These are phyloP conservation scores for Drosophila aldrichi DNA, from an alignment of 2,888 invertebrate genomes.

Conservation along the genomic window DNA sequence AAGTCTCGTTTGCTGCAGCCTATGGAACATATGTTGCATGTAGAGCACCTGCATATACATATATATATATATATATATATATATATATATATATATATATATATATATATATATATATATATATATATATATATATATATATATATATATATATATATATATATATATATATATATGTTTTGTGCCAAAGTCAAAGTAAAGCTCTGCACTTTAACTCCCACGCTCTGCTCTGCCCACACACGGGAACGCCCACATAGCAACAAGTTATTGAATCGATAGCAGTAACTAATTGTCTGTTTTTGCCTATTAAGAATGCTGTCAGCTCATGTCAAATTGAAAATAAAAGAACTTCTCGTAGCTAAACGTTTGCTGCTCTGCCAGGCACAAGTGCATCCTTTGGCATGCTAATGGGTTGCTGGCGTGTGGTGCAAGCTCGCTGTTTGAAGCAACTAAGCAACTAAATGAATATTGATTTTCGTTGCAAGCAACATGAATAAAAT, in stretches of 20 bases:
- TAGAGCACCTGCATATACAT: neutral
- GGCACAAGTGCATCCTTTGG: conserved; percentile 12
- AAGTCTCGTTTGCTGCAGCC: neutral
- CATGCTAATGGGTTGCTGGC: conserved; percentile 7
- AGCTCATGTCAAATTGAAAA: neutral
- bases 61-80: too few relatives aligned
- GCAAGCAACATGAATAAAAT: conserved; percentile 14
- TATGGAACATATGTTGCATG: neutral
- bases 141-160: too few relatives aligned
- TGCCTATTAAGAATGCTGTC: neutral
- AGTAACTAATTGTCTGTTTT: neutral
- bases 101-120: too few relatives aligned
- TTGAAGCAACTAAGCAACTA: neutral
- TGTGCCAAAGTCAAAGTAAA: neutral
- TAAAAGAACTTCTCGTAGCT: neutral
- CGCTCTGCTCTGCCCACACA: too few relatives aligned
- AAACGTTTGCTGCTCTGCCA: neutral
- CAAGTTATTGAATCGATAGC: neutral
- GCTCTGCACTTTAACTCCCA: neutral
- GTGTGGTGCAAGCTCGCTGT: conserved; percentile 17
- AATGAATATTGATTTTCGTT: conserved; percentile 40
- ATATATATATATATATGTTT: too few relatives aligned
- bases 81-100: too few relatives aligned
- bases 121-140: too few relatives aligned
- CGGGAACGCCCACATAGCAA: neutral